Conservation (phyloP, 2,797 vertebrate species). For the Pempheris klunzingeri region DNA sequence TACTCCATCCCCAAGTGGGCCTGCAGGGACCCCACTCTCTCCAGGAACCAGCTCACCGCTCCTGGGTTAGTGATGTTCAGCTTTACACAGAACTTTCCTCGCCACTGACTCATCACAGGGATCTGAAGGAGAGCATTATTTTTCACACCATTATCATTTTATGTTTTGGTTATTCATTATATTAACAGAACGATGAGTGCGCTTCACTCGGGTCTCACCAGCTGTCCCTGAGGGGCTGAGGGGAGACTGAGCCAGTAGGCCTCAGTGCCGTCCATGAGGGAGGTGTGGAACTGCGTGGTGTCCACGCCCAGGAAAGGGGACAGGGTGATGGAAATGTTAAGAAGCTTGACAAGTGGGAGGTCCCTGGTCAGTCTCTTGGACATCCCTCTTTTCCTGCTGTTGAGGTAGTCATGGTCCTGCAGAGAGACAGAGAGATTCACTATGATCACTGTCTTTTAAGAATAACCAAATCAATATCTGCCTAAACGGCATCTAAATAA, state of each 20-base stretch:
- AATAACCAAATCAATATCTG: neutral
- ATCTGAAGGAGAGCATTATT: constrained; percentile 75
- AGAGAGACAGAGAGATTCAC: neutral
- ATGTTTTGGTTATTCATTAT: constrained; percentile 13
- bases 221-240: constrained; percentile 78
- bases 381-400: constrained; percentile 79
- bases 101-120: constrained; percentile 90
- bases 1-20: constrained; percentile 87
- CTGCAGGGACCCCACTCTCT: constrained; percentile 82
- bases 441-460: neutral
- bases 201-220: constrained; percentile 76
- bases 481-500: neutral
- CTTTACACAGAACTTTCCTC: constrained; percentile 88
- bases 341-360: constrained; percentile 83
- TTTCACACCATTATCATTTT: constrained; percentile 11
- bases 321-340: constrained; percentile 91
- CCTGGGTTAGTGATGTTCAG: constrained; percentile 89
- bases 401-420: constrained; percentile 86
- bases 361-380: constrained; percentile 82
- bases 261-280: constrained; percentile 82
- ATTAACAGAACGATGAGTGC: constrained; percentile 6
- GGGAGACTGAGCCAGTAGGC: constrained; percentile 89
- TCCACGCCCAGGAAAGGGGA: constrained; percentile 89
- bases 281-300: constrained; percentile 88
- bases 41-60: constrained; percentile 89